These are phyloP conservation scores for Piscicola geometra DNA, from an alignment of 2,888 invertebrate species.

Conservation along the genomic window DNA sequence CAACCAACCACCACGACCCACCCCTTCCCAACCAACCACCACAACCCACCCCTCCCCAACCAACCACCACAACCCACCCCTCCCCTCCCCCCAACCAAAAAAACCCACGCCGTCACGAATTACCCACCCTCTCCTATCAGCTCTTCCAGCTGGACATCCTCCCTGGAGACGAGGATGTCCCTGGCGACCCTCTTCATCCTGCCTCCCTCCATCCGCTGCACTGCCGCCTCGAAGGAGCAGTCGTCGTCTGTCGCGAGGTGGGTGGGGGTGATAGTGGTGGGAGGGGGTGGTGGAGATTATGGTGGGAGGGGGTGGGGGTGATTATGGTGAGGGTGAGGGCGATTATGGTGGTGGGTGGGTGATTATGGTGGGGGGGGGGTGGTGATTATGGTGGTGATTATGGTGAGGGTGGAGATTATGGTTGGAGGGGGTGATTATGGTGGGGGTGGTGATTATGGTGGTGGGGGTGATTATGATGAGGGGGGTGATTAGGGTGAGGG, in stretches of 20 bases:
- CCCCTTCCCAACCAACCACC: too few species aligned
- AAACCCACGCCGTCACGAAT: neutral
- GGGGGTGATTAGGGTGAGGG: too few species aligned
- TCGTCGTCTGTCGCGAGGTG: slow-evolving; percentile 21
- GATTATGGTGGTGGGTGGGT: neutral
- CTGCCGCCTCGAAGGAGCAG: slow-evolving; percentile 39
- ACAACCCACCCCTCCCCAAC: too few species aligned
- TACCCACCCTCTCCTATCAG: slow-evolving; percentile 53
- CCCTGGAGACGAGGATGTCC: slow-evolving; percentile 50
- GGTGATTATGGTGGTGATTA: neutral
- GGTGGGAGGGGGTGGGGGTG: neutral
- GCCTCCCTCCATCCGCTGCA: slow-evolving; percentile 49
- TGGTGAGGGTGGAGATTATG: neutral
- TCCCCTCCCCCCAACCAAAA: neutral
- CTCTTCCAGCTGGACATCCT: slow-evolving; percentile 52
- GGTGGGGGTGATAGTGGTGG: too few species aligned
- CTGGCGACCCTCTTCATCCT: slow-evolving; percentile 46
- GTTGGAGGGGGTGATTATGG: neutral
- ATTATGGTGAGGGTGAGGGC: neutral
- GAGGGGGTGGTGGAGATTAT: neutral
- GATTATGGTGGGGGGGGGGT: neutral
- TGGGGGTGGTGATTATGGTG: neutral
- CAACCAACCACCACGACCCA: neutral
- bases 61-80: neutral
- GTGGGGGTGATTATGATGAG: too few species aligned